Evolutionary conservation across 2,113 vertebrate species (phyloP), one percentile per base, ranked within the genome.

Genomic region (Peromyscus californicus): DNA sequence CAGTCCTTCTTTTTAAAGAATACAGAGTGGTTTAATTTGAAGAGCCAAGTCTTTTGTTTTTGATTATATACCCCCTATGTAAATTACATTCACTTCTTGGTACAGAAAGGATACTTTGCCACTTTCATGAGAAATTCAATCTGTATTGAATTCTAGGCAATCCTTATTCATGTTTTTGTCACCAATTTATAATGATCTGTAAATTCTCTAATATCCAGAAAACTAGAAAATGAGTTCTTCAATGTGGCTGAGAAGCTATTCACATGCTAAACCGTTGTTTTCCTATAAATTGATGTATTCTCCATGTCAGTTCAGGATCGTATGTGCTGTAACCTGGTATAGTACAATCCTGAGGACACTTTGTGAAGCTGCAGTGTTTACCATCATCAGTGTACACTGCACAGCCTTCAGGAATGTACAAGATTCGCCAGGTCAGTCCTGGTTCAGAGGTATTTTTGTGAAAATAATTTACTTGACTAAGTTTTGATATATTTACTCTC

Each of bases 61-160:
- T 96, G 51, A 94, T 96, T 95, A 94, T 31, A 79, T 17, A 36
- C 8, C 97, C 45, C 54, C 24, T 0, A 42, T 95, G 51, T 29
- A 91, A 96, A 96, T 83, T 91, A 79, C 4, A 31, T 42, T 91
- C 67, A 90, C 7, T 11, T 74, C 26, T 80, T 91, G 11, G 39
- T 74, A 83, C 9, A 79, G 54, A 93, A 70, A 91, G 51, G 48
- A 11, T 59, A 89, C 26, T 1, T 22, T 96, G 45, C 15, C 78
- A 57, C 57, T 93, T 93, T 13, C 33, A 57, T 84, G 69, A 42
- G 21, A 75, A 39, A 89, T 63, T 91, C 74, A 70, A 59, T 79
- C 65, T 48, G 74, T 24, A 69, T 31, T 69, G 67, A 87, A 76
- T 79, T 91, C 17, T 74, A 36, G 24, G 51, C 57, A 89, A 17